Conservation (phyloP, 2,797 vertebrate genomes). For the Mallotus villosus region DNA sequence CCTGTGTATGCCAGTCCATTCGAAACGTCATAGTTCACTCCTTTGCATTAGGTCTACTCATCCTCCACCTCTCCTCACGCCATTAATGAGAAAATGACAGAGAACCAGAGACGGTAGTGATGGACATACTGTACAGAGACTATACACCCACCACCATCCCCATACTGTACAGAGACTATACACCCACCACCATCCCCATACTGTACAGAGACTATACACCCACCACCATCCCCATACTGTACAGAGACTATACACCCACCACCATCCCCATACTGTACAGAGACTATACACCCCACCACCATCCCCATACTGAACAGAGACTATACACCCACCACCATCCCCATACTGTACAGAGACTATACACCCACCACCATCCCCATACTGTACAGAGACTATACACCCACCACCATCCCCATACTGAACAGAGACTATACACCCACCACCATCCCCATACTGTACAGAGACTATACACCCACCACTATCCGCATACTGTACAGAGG, state of each 20-base stretch:
- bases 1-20: neutral
- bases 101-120: slow-evolving; percentile 6
- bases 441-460: neutral
- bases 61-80: slow-evolving; percentile 10
- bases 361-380: neutral
- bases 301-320: neutral
- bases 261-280: neutral
- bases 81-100: slow-evolving; percentile 6
- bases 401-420: neutral
- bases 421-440: neutral
- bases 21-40: slow-evolving; percentile 5
- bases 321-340: too few relatives aligned
- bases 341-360: slow-evolving; percentile 6
- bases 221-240: too few relatives aligned
- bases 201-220: neutral
- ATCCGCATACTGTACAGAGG: neutral
- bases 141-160: neutral
- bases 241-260: neutral
- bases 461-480: neutral
- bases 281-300: too few relatives aligned
- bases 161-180: neutral
- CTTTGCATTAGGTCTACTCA: slow-evolving; percentile 12
- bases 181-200: too few relatives aligned
- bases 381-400: slow-evolving; percentile 1
- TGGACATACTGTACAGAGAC: slow-evolving; percentile 4